phyloP scores from a whole-genome alignment of 2,797 vertebrate genomes.

The Knipowitschia caucasica region DNA sequence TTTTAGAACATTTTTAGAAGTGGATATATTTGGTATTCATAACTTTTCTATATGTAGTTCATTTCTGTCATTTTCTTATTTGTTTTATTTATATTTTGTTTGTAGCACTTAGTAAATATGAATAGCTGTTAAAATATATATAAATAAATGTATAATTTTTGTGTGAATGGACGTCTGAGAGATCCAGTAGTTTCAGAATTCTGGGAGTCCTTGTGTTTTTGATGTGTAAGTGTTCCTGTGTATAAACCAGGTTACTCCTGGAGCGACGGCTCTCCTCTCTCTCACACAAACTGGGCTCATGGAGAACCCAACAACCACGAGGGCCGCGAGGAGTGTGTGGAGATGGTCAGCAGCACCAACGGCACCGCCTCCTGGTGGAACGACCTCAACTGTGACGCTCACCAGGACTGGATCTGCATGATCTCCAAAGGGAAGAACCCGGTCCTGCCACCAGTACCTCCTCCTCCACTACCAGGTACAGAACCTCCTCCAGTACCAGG shows the following conservation, averaged over 20 bases:
- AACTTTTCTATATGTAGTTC: too few relatives aligned
- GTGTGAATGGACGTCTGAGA: too few relatives aligned
- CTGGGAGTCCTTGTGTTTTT: too few relatives aligned
- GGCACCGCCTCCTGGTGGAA: slow-evolving; percentile 75
- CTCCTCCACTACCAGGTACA: slow-evolving; percentile 65
- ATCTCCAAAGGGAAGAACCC: slow-evolving; percentile 71
- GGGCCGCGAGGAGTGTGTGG: slow-evolving; percentile 76
- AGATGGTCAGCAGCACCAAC: slow-evolving; percentile 73
- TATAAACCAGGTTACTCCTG: slow-evolving; percentile 69
- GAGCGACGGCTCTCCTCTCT: slow-evolving; percentile 68
- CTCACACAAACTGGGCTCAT: slow-evolving; percentile 78
- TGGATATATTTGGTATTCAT: too few relatives aligned
- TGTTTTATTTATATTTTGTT: too few relatives aligned
- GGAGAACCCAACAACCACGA: slow-evolving; percentile 78
- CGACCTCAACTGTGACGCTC: slow-evolving; percentile 77
- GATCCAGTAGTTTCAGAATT: too few relatives aligned
- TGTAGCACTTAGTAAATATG: too few relatives aligned
- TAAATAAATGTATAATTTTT: too few relatives aligned
- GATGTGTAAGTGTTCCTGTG: too few relatives aligned
- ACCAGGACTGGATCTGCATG: slow-evolving; percentile 80
- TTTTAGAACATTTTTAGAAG: too few relatives aligned
- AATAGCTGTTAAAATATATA: too few relatives aligned
- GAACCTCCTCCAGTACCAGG: not conserved
- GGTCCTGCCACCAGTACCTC: slow-evolving; percentile 62
- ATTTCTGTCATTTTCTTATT: too few relatives aligned